A percentile compares a stretch with the other conserved stretches of the same genome.
Conservation (phyloP, 2,888 invertebrate genomes). For the Cephus runcator region DNA sequence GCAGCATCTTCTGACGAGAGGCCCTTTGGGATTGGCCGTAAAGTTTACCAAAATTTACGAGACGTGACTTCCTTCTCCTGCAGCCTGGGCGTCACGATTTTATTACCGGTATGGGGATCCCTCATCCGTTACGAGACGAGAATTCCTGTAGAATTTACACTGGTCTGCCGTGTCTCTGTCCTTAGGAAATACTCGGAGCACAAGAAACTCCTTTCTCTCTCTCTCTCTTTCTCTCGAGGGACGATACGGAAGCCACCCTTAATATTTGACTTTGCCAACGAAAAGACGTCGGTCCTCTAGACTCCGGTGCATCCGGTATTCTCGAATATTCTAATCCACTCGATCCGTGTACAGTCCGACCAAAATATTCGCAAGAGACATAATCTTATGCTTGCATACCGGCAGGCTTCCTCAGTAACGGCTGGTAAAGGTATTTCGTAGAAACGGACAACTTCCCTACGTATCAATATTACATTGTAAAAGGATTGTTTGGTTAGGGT, state of each 20-base stretch:
- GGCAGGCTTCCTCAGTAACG: neutral
- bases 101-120: neutral
- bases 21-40: neutral
- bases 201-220: too few species aligned
- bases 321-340: neutral
- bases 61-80: neutral
- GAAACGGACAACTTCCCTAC: neutral
- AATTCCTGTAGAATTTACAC: neutral
- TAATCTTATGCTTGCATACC: too few species aligned
- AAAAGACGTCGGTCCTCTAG: neutral
- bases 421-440: neutral
- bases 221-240: too few species aligned
- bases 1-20: neutral
- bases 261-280: neutral
- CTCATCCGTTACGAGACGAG: neutral
- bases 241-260: neutral
- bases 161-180: neutral
- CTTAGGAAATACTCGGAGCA: too few species aligned
- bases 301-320: neutral
- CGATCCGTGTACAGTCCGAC: neutral
- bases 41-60: neutral
- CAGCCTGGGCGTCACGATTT: neutral
- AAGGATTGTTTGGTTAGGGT: neutral
- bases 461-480: neutral
- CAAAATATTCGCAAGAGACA: neutral